Base-by-base conservation (phyloP, 2,113 vertebrate species). In the Tachysurus fulvidraco region DNA sequence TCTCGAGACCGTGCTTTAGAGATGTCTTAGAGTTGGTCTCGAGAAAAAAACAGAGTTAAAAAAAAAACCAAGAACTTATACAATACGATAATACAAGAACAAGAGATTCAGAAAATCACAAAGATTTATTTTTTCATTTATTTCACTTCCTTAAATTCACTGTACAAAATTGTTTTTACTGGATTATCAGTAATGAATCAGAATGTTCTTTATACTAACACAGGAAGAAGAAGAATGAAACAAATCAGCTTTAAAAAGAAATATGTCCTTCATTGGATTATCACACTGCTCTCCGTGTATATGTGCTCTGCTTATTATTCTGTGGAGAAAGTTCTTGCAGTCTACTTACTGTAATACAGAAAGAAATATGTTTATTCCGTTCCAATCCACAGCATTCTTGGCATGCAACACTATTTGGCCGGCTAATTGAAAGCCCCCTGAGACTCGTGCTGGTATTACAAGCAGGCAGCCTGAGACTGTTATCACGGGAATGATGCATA, bases 391-490 rank as follows among this genome's bases (percentile, higher is more conserved):
- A 83, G 85, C 74, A 79, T 86, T 57, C 83, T 88, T 64, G 55
- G 83, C 78, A 67, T 83, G 69, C 80, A 55, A 85, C 80, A 81
- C 83, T 79, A 78, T 85, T 85, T 86, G 28, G 65, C 67, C 64
- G 28, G 81, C 84, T 91, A 90, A 91, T 87, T 88, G 89, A 86
- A 82, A 86, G 87, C 84, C 90, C 89, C 89, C 3, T 2, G 88
- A 78, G 90, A 91, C 81, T 57, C 50, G 23, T 52, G 55, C 84
- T 62, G 77, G 71, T 83, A 86, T 73, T 80, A 84, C 60, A 83
- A 85, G 77, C 55, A 59, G 83, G 65, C 65, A 36, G 84, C 67
- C 60, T 84, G 81, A 84, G 90, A 89, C 86, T 81, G 81, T 88
- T 91, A 77, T 80, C 64, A 83, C 44, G 57, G 79, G 86, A 85